Base-by-base conservation (phyloP, 2,797 vertebrate species). In the Etheostoma perlongum region DNA sequence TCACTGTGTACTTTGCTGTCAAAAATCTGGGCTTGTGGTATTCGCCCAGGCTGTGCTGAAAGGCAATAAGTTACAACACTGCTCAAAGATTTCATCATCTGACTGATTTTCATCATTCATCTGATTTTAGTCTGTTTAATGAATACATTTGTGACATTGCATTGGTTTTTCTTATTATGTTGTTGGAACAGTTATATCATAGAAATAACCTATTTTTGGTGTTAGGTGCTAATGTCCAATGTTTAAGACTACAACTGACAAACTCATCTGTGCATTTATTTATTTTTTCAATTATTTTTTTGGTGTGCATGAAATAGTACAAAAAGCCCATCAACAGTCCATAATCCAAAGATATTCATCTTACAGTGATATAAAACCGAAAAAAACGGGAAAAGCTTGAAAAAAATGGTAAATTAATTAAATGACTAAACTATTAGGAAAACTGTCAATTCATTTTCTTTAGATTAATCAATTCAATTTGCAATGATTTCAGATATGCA, bases 51-150 rank as follows among this genome's bases (percentile, higher is more conserved):
- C 33, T 66, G 21, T 55, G 47, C 63, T 61, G 63, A 48, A 51
- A 44, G 30, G 30, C 67, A 63, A 42, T 1, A 9, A 11, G 44
- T 46, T 33, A 54, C 67, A 65, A 25, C 68, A 59, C 8, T 74
- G 48, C 49, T 81, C 65, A 85, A 61, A 52, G 64, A 84, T 78
- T 68, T 83, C 33, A 74, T 83, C 74, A 77, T 73, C 47, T 49
- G 46, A 42, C 23, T 25, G 47, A 61, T 16, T 23, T 23, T 23
- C 21, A 23, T 23, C 21, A 23, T 23, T 23, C 21, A 23, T 23
- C 21, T 23, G 21, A 23, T 23, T 23, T 23, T 7, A 40, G 19
- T 40, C 33, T 54, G 21, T 54, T 44, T 14, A 0, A 62, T 64
- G 6, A 21, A 57, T 64, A 68, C 5, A 30, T 62, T 68, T 36